A percentile compares a stretch with the other conserved stretches of the same genome.
phyloP scores from a whole-genome alignment of 2,797 vertebrate genomes.

The Saxicola maurus region DNA sequence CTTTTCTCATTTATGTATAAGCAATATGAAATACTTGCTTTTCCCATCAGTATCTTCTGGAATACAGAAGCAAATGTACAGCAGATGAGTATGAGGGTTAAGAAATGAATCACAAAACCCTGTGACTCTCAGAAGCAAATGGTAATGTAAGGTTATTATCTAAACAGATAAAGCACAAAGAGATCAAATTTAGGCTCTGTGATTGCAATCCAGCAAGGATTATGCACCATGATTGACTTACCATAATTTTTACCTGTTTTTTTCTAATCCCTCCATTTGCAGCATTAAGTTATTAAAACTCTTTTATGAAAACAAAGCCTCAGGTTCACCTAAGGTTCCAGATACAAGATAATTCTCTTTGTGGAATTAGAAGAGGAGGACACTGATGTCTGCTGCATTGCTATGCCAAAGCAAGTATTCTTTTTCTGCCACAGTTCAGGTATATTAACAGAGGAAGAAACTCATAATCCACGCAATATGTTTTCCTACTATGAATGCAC shows the following conservation, averaged over 20 bases:
- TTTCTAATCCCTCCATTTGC: background rate
- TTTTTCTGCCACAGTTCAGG: background rate
- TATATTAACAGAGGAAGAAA: background rate
- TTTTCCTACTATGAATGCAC: background rate
- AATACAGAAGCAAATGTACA: background rate
- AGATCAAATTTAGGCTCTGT: background rate
- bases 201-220: background rate
- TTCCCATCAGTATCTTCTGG: background rate
- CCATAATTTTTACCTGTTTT: background rate
- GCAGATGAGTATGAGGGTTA: background rate
- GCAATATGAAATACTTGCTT: background rate
- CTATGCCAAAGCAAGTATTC: background rate
- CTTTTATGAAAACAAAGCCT: background rate
- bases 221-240: background rate
- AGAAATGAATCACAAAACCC: background rate
- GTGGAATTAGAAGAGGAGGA: background rate
- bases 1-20: background rate
- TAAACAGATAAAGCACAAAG: background rate
- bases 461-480: background rate
- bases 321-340: background rate
- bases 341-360: background rate
- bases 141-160: background rate
- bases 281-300: background rate
- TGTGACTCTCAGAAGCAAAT: background rate
- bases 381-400: background rate